These are phyloP conservation scores for Pogonocherus hispidulus DNA, from an alignment of 2,888 invertebrate species.

Conservation along the genomic window DNA sequence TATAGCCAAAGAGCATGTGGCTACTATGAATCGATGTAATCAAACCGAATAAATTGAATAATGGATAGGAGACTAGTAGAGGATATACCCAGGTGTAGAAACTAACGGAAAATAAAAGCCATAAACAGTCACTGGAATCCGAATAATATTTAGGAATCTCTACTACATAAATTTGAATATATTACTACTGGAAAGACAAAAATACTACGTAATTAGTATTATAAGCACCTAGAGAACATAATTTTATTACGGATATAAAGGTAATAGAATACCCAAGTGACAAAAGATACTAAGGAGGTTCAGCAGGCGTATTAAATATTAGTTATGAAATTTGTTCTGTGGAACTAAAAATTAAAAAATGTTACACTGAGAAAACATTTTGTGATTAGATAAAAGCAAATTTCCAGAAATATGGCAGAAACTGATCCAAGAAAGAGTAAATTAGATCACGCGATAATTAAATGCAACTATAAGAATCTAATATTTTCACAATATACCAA, in stretches of 20 bases:
- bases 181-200: background rate
- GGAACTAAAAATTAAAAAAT: too few species aligned
- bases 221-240: background rate
- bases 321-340: too few species aligned
- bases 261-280: too few species aligned
- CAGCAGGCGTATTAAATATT: too few species aligned
- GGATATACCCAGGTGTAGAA: conserved; percentile 45
- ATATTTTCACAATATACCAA: too few species aligned
- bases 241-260: background rate
- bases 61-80: conserved; percentile 41
- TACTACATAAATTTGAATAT: conserved; percentile 28
- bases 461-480: too few species aligned
- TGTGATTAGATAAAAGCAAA: too few species aligned
- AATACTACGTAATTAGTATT: background rate
- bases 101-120: conserved; percentile 51
- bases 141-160: conserved; percentile 36
- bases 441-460: too few species aligned
- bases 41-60: conserved; percentile 52
- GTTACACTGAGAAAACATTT: too few species aligned
- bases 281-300: too few species aligned
- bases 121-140: conserved; percentile 42
- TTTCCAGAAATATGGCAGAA: too few species aligned
- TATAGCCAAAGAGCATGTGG: conserved; percentile 33
- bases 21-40: conserved; percentile 49
- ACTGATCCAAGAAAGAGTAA: too few species aligned